These are phyloP conservation scores for Drosophila siamana DNA, from an alignment of 2,888 invertebrate genomes.

Conservation along the genomic window DNA sequence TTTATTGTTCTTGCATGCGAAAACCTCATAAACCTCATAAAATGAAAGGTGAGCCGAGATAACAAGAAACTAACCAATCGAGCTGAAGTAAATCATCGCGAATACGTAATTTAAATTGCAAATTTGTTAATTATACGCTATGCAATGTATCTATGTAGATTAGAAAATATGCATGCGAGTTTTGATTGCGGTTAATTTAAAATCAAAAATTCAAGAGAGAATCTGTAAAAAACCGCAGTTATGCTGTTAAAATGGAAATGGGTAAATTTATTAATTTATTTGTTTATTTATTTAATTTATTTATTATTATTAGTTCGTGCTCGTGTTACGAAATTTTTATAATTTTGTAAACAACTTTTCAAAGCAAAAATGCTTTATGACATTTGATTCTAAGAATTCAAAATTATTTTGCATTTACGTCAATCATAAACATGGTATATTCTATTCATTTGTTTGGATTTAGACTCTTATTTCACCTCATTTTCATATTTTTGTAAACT, in stretches of 20 bases:
- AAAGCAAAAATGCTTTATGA: no score
- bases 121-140: not conserved
- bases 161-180: not conserved
- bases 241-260: not conserved
- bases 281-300: no score
- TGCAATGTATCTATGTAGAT: not conserved
- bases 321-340: no score
- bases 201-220: not conserved
- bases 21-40: conserved; percentile 43
- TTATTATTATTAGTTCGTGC: no score
- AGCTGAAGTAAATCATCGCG: not conserved
- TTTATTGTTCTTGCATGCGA: conserved; percentile 52
- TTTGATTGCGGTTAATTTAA: not conserved
- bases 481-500: no score
- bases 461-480: no score
- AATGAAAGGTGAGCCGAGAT: conserved; percentile 7
- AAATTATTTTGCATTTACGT: no score
- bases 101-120: conserved; percentile 5
- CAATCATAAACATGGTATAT: no score
- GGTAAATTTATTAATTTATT: no score
- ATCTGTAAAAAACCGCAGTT: not conserved
- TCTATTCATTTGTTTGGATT: no score
- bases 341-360: no score
- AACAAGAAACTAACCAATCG: not conserved
- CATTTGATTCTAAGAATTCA: no score